Evolutionary conservation across 2,797 vertebrate species (phyloP).

Genomic region (Enteromius fasciolatus): DNA sequence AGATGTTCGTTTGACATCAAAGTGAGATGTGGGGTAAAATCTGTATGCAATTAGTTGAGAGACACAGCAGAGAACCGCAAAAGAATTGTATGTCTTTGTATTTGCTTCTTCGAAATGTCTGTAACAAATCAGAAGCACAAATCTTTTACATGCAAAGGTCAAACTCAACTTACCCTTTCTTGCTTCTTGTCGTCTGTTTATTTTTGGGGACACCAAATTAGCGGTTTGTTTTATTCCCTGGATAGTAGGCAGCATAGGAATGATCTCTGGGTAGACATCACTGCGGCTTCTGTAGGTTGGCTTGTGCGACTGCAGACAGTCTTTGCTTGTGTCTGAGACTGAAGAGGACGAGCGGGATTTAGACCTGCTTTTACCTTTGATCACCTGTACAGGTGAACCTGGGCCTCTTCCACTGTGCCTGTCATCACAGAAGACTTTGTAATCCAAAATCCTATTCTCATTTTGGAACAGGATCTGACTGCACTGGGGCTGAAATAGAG

Average conservation of each 20-base stretch:
- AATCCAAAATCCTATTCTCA: constrained; percentile 32
- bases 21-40: constrained; percentile 21
- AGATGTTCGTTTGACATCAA: constrained; percentile 36
- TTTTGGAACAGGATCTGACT: constrained; percentile 33
- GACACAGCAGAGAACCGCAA: constrained; percentile 8
- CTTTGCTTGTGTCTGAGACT: constrained; percentile 73
- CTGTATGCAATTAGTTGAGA: constrained; percentile 26
- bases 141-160: background rate
- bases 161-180: constrained; percentile 74
- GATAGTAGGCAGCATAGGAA: constrained; percentile 67
- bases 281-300: constrained; percentile 75
- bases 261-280: constrained; percentile 76
- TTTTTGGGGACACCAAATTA: constrained; percentile 68
- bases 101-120: background rate
- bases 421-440: constrained; percentile 33
- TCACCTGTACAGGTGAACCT: constrained; percentile 50
- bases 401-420: constrained; percentile 29
- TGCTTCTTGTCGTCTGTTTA: constrained; percentile 64
- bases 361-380: constrained; percentile 72
- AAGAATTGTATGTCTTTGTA: background rate
- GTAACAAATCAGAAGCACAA: background rate
- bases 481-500: constrained; percentile 31
- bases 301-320: constrained; percentile 71
- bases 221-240: constrained; percentile 67
- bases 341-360: constrained; percentile 76